Conservation (phyloP, 2,113 vertebrate genomes). For the Stigmatopora argus region DNA sequence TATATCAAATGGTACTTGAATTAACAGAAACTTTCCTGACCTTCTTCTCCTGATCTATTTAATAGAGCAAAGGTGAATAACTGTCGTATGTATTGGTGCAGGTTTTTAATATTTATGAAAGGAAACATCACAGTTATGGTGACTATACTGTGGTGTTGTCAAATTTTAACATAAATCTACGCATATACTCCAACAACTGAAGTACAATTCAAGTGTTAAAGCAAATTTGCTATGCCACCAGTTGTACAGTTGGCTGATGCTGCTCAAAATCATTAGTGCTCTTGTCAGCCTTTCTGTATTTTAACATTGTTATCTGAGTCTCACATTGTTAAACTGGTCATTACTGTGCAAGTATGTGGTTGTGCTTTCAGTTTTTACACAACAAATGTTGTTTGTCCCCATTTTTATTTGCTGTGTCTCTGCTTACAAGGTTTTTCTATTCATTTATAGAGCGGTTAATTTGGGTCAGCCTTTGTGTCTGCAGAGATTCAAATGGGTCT, state of each 20-base stretch:
- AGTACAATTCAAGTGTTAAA: constrained; percentile 16
- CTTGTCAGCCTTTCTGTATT: constrained; percentile 26
- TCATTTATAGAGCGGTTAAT: constrained; percentile 33
- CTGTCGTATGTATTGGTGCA: constrained; percentile 52
- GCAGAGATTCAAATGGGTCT: constrained; percentile 2
- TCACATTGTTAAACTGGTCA: constrained; percentile 26
- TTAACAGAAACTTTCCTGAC: constrained; percentile 32
- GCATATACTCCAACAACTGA: constrained; percentile 29
- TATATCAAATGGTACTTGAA: constrained; percentile 56
- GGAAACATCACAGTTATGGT: constrained; percentile 44
- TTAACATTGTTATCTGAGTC: constrained; percentile 24
- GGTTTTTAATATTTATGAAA: constrained; percentile 39
- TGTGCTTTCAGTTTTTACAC: constrained; percentile 28
- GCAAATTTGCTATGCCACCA: constrained; percentile 10
- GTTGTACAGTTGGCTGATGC: constrained; percentile 34
- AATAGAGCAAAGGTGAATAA: constrained; percentile 26
- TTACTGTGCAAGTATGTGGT: constrained; percentile 36
- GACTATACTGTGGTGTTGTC: constrained; percentile 53
- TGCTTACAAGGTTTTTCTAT: constrained; percentile 30
- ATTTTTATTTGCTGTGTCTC: constrained; percentile 18
- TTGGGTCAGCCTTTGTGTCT: constrained; percentile 42
- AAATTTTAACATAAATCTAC: constrained; percentile 26
- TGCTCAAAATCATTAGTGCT: constrained; percentile 33
- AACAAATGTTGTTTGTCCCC: constrained; percentile 28
- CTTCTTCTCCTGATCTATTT: constrained; percentile 16